Evolutionary conservation across 2,113 vertebrate genomes (phyloP), one percentile per base, ranked within the genome.

Genomic region (Epinephelus moara): DNA sequence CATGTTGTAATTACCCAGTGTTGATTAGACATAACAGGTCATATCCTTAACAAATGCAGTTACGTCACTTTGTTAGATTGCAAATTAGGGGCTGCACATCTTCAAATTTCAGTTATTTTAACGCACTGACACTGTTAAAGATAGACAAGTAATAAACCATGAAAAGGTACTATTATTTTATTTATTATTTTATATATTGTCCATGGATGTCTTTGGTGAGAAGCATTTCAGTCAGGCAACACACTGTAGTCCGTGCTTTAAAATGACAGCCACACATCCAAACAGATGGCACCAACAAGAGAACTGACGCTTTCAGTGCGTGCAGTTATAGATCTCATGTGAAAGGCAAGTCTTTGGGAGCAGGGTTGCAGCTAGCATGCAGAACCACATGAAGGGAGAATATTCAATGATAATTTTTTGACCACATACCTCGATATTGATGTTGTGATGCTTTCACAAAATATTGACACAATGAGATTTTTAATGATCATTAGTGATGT

Each of bases 1-100:
- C 33, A 47, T 52, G 15, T 23, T 33, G 11, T 56, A 37, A 17
- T 60, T 50, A 17, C 3, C 11, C 9, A 17, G 49, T 33, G 27
- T 49, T 66, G 13, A 61, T 17, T 11, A 42, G 30, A 55, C 25
- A 45, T 67, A n/a, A 70, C 21, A 17, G 30, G 17, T 60, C 37
- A 59, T 49, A 40, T 79, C 59, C 21, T 75, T 59, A 45, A 70
- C 14, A 75, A 25, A 6, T 57, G n/a, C 21, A 25, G n/a, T 25
- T 1, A 11, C 17, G 42, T 18, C n/a, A 61, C 2, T 78, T 57
- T 66, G 47, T 33, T 30, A 70, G 30, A 25, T 50, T 63, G 25
- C 9, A 14, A 71, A 15, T 21, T 61, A 52, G 60, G 45, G 33
- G 33, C 6, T 37, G 33, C 42, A 64, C 23, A 25, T 21, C 45